Base-by-base conservation (phyloP, 2,113 vertebrate species). In the Lethenteron reissneri region DNA sequence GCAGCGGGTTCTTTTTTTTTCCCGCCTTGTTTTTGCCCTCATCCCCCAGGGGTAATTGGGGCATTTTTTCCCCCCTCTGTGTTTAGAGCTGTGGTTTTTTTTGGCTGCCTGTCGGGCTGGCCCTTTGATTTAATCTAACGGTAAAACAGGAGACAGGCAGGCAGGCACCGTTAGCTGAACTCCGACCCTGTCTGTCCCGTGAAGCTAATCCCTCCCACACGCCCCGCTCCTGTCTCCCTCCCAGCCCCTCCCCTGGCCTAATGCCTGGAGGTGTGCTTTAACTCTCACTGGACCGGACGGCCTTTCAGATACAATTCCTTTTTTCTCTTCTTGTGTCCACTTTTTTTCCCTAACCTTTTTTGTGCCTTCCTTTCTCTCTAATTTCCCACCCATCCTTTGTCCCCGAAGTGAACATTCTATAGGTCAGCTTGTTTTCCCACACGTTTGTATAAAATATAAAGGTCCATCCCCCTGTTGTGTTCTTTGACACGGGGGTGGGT, bases 81-180 rank as follows among this genome's bases (percentile, higher is more conserved):
- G 41, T 41, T 41, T 41, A 41, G 41, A 41, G 41, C 41, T 41
- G 41, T 41, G 41, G 41, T 41, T 41, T 41, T 41, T 41, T 41
- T 41, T 41, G 41, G 41, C 41, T 41, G 41, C 41, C 41, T 41
- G 41, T 41, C n/a, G n/a, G 64, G 64, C 64, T 68, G 64, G 64
- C 64, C 25, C 64, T 68, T 68, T 68, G 64, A 68, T 68, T 68
- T 68, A 68, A 68, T 68, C 64, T 68, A 9, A 68, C 64, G 64
- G 64, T 68, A 68, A 68, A 68, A 68, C 11, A 25, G 25, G 64
- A 68, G 64, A 68, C 64, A 68, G 64, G 64, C 64, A 68, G 64
- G 64, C 64, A 68, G 64, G 64, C 64, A 68, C 64, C 64, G 64
- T 68, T 68, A 68, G 64, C 64, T 68, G 64, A 68, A n/a, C 64